These are phyloP conservation scores for Pterocles gutturalis DNA, from an alignment of 2,113 vertebrate genomes.

Conservation along the genomic window DNA sequence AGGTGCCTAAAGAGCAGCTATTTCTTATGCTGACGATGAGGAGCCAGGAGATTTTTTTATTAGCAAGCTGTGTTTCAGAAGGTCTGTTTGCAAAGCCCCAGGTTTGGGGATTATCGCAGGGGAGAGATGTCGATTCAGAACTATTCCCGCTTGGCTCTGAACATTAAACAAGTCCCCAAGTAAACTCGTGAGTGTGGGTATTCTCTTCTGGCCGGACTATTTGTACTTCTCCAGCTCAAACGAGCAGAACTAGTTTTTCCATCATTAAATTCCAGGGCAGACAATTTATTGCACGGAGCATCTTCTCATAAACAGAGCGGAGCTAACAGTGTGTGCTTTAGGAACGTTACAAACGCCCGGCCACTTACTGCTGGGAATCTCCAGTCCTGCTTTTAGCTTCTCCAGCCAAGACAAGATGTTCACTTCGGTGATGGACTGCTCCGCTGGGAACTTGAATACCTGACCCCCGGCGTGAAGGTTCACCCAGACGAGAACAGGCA, in stretches of 20 bases:
- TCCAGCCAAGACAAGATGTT: constrained; percentile 87
- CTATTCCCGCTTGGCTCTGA: not conserved
- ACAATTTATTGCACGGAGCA: constrained; percentile 30
- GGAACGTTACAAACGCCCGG: not conserved
- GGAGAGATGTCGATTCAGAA: not conserved
- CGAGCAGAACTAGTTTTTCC: constrained; percentile 49
- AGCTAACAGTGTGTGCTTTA: not conserved
- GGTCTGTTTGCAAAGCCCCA: not conserved
- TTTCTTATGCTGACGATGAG: not conserved
- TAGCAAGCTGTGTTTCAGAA: not conserved
- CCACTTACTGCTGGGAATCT: constrained; percentile 85
- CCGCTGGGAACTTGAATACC: constrained; percentile 87
- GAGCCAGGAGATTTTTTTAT: not conserved
- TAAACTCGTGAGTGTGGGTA: not conserved
- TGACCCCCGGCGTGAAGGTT: constrained; percentile 77
- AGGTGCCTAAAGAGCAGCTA: not conserved
- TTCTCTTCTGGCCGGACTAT: constrained; percentile 49
- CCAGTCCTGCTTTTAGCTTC: constrained; percentile 78
- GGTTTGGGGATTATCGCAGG: not conserved
- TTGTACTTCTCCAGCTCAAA: constrained; percentile 51
- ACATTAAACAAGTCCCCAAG: constrained; percentile 20
- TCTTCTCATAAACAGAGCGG: constrained; percentile 11
- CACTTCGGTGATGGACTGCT: constrained; percentile 71
- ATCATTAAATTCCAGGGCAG: constrained; percentile 60
- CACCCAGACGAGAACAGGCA: constrained; percentile 87